A percentile compares a stretch with the other conserved stretches of the same genome.
Conservation (phyloP, 2,888 invertebrate species). For the Abscondita cerata region DNA sequence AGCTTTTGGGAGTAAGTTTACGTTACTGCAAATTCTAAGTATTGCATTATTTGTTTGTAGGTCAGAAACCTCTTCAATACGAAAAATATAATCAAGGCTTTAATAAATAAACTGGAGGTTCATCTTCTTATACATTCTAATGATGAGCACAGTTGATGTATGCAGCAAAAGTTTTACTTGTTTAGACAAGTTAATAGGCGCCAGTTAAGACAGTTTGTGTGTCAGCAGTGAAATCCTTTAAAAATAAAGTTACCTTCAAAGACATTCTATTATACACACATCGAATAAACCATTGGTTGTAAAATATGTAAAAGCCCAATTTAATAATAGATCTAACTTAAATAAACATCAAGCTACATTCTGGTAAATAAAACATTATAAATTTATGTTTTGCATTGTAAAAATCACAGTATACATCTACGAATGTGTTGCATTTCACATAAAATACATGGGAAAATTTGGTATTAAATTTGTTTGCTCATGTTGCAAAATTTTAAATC, state of each 20-base stretch:
- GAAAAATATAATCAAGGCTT: constrained; percentile 67
- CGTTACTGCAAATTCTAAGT: neutral
- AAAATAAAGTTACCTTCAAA: constrained; percentile 64
- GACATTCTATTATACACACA: constrained; percentile 69
- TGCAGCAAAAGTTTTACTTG: constrained; percentile 76
- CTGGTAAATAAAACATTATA: too few species aligned
- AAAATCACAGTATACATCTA: too few species aligned
- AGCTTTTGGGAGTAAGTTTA: constrained; percentile 64
- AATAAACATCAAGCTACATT: constrained; percentile 71
- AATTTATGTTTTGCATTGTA: too few species aligned
- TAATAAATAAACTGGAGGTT: constrained; percentile 74
- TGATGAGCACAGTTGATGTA: constrained; percentile 65
- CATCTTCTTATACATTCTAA: constrained; percentile 73
- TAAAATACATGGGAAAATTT: too few species aligned
- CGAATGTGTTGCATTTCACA: too few species aligned
- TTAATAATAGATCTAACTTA: constrained; percentile 71
- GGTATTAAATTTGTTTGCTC: too few species aligned
- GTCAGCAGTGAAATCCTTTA: constrained; percentile 70
- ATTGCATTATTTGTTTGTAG: constrained; percentile 42
- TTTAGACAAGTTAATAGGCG: constrained; percentile 74
- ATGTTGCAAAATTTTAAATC: too few species aligned
- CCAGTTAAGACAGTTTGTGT: constrained; percentile 63
- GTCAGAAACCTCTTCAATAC: constrained; percentile 61
- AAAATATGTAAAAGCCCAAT: constrained; percentile 65
- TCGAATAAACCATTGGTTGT: constrained; percentile 69